Conservation (phyloP, 2,797 vertebrate species). For the Bovichtus diacanthus region DNA sequence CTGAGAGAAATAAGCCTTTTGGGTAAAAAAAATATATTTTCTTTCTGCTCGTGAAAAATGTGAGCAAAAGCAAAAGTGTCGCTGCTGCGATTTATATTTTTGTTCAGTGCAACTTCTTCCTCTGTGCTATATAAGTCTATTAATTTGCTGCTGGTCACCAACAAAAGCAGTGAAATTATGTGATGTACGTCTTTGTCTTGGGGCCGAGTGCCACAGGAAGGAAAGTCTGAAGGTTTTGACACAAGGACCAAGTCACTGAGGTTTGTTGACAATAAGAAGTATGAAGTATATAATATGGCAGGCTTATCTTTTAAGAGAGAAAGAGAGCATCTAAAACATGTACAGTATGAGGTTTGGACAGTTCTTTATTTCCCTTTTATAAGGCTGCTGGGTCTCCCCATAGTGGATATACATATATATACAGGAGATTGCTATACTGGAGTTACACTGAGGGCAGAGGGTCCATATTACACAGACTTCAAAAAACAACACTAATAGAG, state of each 20-base stretch:
- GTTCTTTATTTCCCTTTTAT: conserved; percentile 90
- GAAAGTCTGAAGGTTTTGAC: neutral
- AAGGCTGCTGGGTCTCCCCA: conserved; percentile 87
- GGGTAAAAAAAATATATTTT: too few species aligned
- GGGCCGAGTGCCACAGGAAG: neutral
- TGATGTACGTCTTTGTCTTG: neutral
- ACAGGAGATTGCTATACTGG: conserved; percentile 87
- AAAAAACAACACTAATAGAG: conserved; percentile 87
- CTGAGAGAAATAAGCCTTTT: too few species aligned
- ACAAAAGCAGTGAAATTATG: neutral
- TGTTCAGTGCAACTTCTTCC: too few species aligned
- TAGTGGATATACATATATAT: conserved; percentile 87
- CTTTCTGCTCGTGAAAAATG: too few species aligned
- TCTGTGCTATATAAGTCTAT: neutral
- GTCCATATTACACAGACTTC: conserved; percentile 87
- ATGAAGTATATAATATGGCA: neutral
- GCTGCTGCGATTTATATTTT: too few species aligned
- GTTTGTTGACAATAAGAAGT: conserved; percentile 28
- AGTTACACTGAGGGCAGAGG: conserved; percentile 85
- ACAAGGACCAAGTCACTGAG: neutral
- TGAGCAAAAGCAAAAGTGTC: too few species aligned
- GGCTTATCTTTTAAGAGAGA: conserved; percentile 8
- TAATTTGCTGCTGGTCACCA: neutral
- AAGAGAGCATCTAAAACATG: conserved; percentile 52
- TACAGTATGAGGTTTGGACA: conserved; percentile 82